Evolutionary conservation across 2,888 invertebrate genomes (phyloP), one percentile per base, ranked within the genome.

Genomic region (Euplexia lucipara): DNA sequence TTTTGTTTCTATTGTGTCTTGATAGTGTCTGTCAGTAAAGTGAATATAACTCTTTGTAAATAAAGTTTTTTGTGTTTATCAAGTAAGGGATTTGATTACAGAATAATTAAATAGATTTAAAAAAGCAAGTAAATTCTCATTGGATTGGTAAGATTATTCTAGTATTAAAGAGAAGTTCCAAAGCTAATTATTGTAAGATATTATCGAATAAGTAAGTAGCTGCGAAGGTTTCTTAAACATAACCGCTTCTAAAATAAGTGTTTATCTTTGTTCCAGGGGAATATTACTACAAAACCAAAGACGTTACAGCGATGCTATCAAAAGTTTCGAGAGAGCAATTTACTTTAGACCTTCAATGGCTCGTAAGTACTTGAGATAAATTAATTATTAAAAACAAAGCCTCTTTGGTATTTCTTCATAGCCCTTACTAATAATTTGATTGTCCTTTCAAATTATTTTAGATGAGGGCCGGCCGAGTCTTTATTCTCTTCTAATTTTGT

Each of bases 321-420:
- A 97, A 91, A 98, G 98, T 95, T 99, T 99, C 94, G 97, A 98
- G 92, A 96, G 97, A 86, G 99, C 99, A 81, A 98, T 99, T 89
- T 97, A 98, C 92, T 99, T 97, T 95, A 96, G 99, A 92, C 99
- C 99, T 78, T 98, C 98, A 86, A 96, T 99, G 93, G 98, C 99
- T 90, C 96, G 99, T 99, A 96, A 98, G 98, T 97, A 91, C 78
- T 80, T 77, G 57, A 76, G 65, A 79, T 83, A 82, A 83, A 83
- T 84, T 83, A 82, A 83, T 82, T 81, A 84, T 83, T 82, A 78
- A 80, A 81, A 81, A 80, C 76, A 78, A 75, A 81, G 75, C 66
- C 71, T 75, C 73, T 76, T 81, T 78, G 77, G 72, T 82, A 81
- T 82, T 81, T 81, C 79, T 80, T 78, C 78, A 75, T 80, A 63